These are phyloP conservation scores for human DNA, from an alignment of 2,113 vertebrate species.

Conservation along the genomic window GRCh38 chr9:115664001-115664500, in stretches of 20 bases:
- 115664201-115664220: neutral
- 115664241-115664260: neutral
- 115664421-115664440: neutral
- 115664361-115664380: neutral
- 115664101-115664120: neutral
- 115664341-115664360: neutral
- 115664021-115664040: neutral
- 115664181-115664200: neutral
- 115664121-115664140: neutral
- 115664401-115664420: neutral
- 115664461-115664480: neutral
- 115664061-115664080: neutral
- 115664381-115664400: neutral
- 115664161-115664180: neutral
- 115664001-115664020: neutral
- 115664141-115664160: neutral
- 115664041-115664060: neutral
- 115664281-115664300: neutral
- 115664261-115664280: neutral
- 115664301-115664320: neutral
- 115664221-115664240: neutral
- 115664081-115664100: neutral
- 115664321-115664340: neutral
- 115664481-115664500: no score
- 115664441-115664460: neutral